A percentile compares a stretch with the other conserved stretches of the same genome.
These are phyloP conservation scores for Platalea minor DNA, from an alignment of 2,797 vertebrate species.

Conservation along the genomic window DNA sequence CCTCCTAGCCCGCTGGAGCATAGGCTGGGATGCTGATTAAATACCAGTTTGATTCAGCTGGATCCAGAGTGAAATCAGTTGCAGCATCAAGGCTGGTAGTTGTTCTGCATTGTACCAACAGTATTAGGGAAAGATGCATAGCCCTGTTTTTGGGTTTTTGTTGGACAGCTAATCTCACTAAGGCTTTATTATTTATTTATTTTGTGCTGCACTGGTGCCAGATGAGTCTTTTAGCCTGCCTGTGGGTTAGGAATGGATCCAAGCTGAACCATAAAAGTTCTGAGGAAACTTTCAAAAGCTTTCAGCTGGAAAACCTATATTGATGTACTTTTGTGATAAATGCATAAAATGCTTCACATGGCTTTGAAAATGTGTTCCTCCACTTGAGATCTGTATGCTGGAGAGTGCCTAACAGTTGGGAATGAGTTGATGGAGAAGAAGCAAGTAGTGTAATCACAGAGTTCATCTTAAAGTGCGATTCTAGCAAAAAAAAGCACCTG, in stretches of 20 bases:
- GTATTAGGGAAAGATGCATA: neutral
- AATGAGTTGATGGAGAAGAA: conserved; percentile 19
- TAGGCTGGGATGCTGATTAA: neutral
- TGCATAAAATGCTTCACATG: neutral
- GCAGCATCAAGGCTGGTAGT: neutral
- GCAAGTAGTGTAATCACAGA: neutral
- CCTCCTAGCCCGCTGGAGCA: neutral
- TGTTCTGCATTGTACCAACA: neutral
- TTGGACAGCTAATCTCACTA: neutral
- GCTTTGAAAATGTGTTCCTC: neutral
- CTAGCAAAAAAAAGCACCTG: neutral
- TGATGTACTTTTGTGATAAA: conserved; percentile 12
- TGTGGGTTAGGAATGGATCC: conserved; percentile 16
- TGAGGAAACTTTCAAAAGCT: conserved; percentile 24
- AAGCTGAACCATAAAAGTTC: conserved; percentile 18
- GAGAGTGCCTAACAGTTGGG: neutral
- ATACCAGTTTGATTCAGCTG: neutral
- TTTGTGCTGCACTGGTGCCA: neutral
- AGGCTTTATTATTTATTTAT: neutral
- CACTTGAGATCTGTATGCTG: neutral
- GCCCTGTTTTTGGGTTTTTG: neutral
- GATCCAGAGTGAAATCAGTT: neutral
- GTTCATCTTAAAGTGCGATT: neutral
- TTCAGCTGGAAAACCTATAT: conserved; percentile 29
- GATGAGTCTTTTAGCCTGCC: neutral